Evolutionary conservation across 2,113 vertebrate genomes (phyloP).

Genomic region (Megaceryle maxima): DNA sequence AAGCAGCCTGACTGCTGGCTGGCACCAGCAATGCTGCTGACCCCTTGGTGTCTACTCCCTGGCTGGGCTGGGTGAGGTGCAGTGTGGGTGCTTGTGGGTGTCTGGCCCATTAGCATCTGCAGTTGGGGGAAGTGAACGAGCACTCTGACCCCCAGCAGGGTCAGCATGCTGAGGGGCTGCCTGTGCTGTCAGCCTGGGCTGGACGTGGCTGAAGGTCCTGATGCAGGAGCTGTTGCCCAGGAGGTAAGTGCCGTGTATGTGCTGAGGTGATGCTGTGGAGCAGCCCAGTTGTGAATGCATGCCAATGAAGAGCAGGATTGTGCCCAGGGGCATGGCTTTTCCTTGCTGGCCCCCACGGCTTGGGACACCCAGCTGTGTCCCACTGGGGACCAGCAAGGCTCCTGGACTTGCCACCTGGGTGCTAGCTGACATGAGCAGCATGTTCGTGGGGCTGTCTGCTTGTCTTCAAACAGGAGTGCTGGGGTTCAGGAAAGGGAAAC

Average conservation of each 20-base stretch:
- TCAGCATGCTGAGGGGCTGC: background rate
- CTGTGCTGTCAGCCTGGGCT: background rate
- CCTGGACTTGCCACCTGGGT: rapidly evolving
- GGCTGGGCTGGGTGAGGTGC: background rate
- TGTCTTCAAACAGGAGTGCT: background rate
- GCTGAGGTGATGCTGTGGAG: rapidly evolving
- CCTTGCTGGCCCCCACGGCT: rapidly evolving
- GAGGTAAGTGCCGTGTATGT: rapidly evolving
- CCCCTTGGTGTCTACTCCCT: rapidly evolving
- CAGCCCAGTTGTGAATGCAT: rapidly evolving
- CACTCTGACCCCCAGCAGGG: background rate
- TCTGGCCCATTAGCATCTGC: rapidly evolving
- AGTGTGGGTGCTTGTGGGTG: rapidly evolving
- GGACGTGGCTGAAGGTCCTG: rapidly evolving
- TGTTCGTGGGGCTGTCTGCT: background rate
- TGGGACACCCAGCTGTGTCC: background rate
- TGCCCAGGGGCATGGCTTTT: background rate
- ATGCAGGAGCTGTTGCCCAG: rapidly evolving
- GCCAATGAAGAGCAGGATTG: rapidly evolving
- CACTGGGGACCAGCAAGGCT: background rate
- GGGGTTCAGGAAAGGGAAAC: background rate
- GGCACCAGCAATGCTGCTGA: background rate
- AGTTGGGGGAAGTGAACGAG: rapidly evolving
- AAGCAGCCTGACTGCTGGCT: background rate
- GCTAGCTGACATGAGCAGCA: background rate